Evolutionary conservation across 2,113 vertebrate genomes (phyloP), one percentile per base, ranked within the genome.

Genomic region (Pogona vitticeps): DNA sequence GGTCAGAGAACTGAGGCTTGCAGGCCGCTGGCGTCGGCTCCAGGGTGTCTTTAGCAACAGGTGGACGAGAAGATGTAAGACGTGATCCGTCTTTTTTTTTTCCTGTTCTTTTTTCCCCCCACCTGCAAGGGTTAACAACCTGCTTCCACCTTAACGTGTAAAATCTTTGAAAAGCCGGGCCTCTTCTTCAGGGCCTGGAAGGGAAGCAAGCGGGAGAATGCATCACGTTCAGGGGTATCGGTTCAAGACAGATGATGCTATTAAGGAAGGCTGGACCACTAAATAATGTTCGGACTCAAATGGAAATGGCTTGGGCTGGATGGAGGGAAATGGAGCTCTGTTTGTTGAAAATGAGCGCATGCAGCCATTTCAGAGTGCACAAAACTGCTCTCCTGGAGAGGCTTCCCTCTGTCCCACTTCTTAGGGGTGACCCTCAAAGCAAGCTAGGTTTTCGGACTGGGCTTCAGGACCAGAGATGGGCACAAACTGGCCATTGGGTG

Each of bases 121-220:
- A 93, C 94, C 93, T 91, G 81, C 58, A 89, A 94, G 94, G 94
- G 97, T 98, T 99, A 99, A 97, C 98, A 99, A 94, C 98, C 93
- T 76, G 97, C 97, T 90, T 99, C 99, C 83, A 98, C 98, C 94
- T 99, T 99, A 93, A 99, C 97, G 56, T 99, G 99, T 93, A 99
- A 96, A 65, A 99, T 99, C 97, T 99, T 99, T 90, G 99, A 99
- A 96, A 99, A 99, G 86, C 99, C 99, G 0, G 99, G 99, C 91
- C 99, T 97, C 83, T 99, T 98, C 92, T 98, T 98, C 90, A 99
- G 95, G 86, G 98, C 99, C 99, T 99, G 92, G 46, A 94, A 92
- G 20, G 86, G 52, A 82, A 71, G 33, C 59, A 3, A 0, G 42
- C 82, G 52, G 67, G 1, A 46, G 63, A 0, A 1, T 0, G 85